Evolutionary conservation across 2,888 invertebrate species (phyloP), one percentile per base, ranked within the genome.

Genomic region (Leucophenga montana): DNA sequence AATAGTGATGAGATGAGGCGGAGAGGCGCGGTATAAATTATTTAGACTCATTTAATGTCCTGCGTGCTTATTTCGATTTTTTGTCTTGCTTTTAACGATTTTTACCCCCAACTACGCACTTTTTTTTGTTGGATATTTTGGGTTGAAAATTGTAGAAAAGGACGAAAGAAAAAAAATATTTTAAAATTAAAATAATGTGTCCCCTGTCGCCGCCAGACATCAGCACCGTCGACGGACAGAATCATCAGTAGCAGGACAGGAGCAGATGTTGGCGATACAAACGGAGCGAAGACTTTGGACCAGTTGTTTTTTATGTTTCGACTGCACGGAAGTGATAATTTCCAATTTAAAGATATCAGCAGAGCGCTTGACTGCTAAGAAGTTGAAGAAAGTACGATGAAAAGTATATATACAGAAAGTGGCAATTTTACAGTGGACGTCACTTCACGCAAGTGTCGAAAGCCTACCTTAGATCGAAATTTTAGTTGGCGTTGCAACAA

Each of bases 151-250:
- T 48, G n/a, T 61, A 33, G 18, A 59, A 39, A 75, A 71, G 70
- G 73, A 72, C 46, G 50, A 39, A 71, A 56, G 53, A 56, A 56
- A 73, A 73, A 14, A 75, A 73, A 79, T 81, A 72, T 69, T 68
- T 78, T 72, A 78, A 86, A 85, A 82, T 83, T 80, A 79, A 82
- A 86, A 86, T 85, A 86, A 87, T 86, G 86, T 86, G 85, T 86
- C 86, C 87, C 87, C 77, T 86, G 87, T 87, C 84, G 85, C 78
- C 77, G 76, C 75, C 86, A 87, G 86, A 84, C 77, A 77, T 73
- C 18, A 48, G 67, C 54, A 44, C 11, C 48, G 13, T 54, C 57
- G 57, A 46, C 65, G n/a, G 20, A 18, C 18, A 54, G 54, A 13
- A 54, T 8, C 9, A 18, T 8, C 16, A 53, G 18, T n/a, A 53